Base-by-base conservation (phyloP, 2,797 vertebrate genomes). In the Falco biarmicus region DNA sequence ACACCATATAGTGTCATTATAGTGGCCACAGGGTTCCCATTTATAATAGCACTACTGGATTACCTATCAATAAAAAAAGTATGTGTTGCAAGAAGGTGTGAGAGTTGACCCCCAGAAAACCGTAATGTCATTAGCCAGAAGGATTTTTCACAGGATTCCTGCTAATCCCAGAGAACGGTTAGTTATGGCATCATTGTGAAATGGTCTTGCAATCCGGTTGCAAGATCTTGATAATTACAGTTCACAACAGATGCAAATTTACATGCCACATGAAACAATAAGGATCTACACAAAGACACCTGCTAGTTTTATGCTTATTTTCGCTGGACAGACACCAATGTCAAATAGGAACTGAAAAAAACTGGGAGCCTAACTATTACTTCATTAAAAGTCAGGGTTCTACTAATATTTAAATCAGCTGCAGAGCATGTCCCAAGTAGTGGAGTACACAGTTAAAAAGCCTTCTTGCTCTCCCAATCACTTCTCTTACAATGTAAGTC, bases 131-230 rank as follows among this genome's bases (percentile, higher is more conserved):
- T 82, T 86, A 93, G 8, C 15, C 47, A 86, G 37, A 32, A 51
- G 18, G 83, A 76, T 90, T 94, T 87, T 94, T 87, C 11, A 25
- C 84, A 73, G 26, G 61, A 84, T 91, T 75, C 37, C 47, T 87
- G 32, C 31, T 90, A 43, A 45, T 53, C 39, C 54, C 63, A 88
- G 43, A 39, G 61, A 39, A 80, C 64, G 84, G 74, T 90, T 90
- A 94, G 18, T 71, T 83, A 54, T 1, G 5, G n/a, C 41, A 73
- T 7, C 26, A 21, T 82, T 94, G 63, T 59, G 74, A 95, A 94
- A 96, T 41, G n/a, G 11, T 54, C 65, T 90, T 59, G 74, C 74
- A 95, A 53, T 73, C 8, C 12, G 15, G 5, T 66, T 96, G 69
- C 47, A 66, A 84, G 84, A 61, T 11, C 56, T 68, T 41, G 47